These are phyloP conservation scores for Cranoglanis bouderius DNA, from an alignment of 2,113 vertebrate genomes.

Conservation along the genomic window DNA sequence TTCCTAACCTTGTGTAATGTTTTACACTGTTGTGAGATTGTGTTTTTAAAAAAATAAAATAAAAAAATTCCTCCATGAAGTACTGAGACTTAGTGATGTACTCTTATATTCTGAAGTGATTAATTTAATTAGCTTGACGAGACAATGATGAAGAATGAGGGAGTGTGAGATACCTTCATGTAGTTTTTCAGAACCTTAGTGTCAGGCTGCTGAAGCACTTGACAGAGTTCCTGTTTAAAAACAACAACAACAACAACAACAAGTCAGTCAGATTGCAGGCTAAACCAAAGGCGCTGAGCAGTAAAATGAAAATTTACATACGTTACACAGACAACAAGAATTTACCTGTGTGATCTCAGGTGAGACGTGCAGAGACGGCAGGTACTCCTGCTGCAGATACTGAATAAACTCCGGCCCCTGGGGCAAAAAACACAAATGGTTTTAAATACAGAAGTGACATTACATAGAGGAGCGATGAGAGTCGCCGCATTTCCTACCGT, in stretches of 20 bases:
- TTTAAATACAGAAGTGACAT: background rate
- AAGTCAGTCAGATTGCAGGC: background rate
- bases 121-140: background rate
- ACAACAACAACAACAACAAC: background rate
- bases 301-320: background rate
- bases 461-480: background rate
- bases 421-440: constrained; percentile 34
- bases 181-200: constrained; percentile 97
- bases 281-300: background rate
- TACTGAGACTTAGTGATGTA: no score
- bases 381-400: constrained; percentile 93
- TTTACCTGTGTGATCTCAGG: constrained; percentile 93
- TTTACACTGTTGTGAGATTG: background rate
- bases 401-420: constrained; percentile 95
- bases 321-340: background rate
- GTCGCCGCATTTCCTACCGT: background rate
- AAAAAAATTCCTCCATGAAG: no score
- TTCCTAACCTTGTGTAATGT: background rate
- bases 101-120: background rate
- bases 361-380: constrained; percentile 91
- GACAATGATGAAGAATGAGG: background rate
- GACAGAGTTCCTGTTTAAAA: constrained; percentile 84
- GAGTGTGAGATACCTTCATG: constrained; percentile 83
- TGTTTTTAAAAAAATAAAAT: no score
- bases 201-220: constrained; percentile 95